A percentile compares a stretch with the other conserved stretches of the same genome.
These are phyloP conservation scores for Carposina sasakii DNA, from an alignment of 1,140 invertebrate species.

Conservation along the genomic window DNA sequence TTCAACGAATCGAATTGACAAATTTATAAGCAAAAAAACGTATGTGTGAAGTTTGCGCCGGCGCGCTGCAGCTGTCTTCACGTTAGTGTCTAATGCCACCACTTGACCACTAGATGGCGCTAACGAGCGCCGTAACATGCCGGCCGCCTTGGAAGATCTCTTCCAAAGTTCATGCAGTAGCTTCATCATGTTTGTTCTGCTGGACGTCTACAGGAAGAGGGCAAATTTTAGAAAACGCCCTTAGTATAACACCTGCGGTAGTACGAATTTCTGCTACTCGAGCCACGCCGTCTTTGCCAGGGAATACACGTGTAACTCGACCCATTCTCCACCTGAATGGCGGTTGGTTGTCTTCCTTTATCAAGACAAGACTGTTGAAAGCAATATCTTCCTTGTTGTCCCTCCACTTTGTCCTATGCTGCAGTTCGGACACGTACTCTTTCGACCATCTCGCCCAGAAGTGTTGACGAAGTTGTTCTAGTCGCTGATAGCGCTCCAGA, in stretches of 20 bases:
- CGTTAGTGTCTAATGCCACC: too few species aligned
- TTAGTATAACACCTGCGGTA: not conserved
- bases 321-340: constrained; percentile 11
- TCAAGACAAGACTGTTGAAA: constrained; percentile 10
- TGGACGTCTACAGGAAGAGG: not conserved
- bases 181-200: not conserved
- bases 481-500: not conserved
- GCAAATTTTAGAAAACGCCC: not conserved
- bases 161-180: not conserved
- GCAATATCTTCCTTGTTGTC: not conserved
- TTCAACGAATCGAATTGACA: too few species aligned
- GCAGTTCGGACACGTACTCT: constrained; percentile 8
- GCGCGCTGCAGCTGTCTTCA: too few species aligned
- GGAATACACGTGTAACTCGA: constrained; percentile 11
- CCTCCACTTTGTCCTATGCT: constrained; percentile 6
- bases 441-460: constrained; percentile 8
- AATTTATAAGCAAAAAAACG: too few species aligned
- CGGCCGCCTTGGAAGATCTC: not conserved
- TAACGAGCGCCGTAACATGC: not conserved
- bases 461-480: constrained; percentile 3
- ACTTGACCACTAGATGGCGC: not conserved
- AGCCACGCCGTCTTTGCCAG: constrained; percentile 16
- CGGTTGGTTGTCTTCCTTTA: constrained; percentile 5
- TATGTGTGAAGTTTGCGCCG: too few species aligned
- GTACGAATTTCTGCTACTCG: not conserved